A percentile compares a stretch with the other conserved stretches of the same genome.
Evolutionary conservation across 2,888 invertebrate genomes (phyloP).

Genomic region (Ariolimax columbianus): DNA sequence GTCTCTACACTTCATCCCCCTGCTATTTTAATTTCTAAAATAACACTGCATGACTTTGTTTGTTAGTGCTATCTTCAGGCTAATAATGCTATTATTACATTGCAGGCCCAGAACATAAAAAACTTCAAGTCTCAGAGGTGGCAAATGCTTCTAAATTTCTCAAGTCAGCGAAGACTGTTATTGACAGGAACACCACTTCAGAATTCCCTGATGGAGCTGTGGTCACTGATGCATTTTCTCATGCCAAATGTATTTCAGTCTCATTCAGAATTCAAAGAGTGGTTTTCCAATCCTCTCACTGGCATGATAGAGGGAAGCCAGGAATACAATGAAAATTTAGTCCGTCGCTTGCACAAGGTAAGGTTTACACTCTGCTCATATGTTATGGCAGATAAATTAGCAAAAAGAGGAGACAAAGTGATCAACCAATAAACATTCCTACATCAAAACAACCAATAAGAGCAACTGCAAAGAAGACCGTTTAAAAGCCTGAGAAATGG

Average conservation of each 20-base stretch:
- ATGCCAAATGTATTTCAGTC: conserved; percentile 93
- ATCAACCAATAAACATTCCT: no score
- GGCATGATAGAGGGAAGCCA: conserved; percentile 96
- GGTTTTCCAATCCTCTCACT: conserved; percentile 98
- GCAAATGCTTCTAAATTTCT: conserved; percentile 97
- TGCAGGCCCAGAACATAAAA: conserved; percentile 97
- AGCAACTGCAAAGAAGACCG: no score
- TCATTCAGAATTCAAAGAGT: conserved; percentile 93
- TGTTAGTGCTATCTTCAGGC: neutral
- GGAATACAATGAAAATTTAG: conserved; percentile 93
- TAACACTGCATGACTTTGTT: no score
- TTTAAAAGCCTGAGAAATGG: no score
- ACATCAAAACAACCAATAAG: no score
- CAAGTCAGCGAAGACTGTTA: conserved; percentile 89
- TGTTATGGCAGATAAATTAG: no score
- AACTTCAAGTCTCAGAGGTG: conserved; percentile 99
- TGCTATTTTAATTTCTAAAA: no score
- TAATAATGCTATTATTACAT: conserved; percentile 30
- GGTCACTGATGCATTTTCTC: conserved; percentile 98
- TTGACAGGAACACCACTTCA: conserved; percentile 97
- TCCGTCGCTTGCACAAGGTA: conserved; percentile 91
- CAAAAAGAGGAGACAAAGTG: no score
- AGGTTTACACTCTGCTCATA: neutral
- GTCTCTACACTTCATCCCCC: no score
- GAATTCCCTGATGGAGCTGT: conserved; percentile 97